Evolutionary conservation across 1,140 invertebrate species (phyloP).

Genomic region (Drosophila bocki): DNA sequence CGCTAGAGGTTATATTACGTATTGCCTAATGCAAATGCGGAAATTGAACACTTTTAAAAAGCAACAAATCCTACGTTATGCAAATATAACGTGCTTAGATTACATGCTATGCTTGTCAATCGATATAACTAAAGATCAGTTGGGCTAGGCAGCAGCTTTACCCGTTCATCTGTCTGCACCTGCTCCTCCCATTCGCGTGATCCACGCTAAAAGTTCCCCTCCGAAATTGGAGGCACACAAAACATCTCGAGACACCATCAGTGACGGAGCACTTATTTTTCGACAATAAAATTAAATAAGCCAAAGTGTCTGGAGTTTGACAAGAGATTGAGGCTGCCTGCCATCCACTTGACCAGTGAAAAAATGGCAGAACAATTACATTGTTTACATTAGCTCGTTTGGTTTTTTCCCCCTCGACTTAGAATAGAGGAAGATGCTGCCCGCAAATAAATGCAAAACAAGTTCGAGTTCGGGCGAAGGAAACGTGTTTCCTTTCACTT

Average conservation of each 20-base stretch:
- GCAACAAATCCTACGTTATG: slow-evolving; percentile 17
- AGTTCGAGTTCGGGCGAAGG: slow-evolving; percentile 25
- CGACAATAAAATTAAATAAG: slow-evolving; percentile 49
- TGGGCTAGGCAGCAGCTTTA: not conserved
- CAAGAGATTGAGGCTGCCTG: slow-evolving; percentile 41
- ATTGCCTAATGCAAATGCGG: slow-evolving; percentile 13
- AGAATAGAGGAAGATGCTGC: slow-evolving; percentile 26
- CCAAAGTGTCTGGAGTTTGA: slow-evolving; percentile 38
- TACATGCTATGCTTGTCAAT: slow-evolving; percentile 41
- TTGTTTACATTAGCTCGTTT: slow-evolving; percentile 28
- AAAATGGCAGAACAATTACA: slow-evolving; percentile 33
- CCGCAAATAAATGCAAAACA: slow-evolving; percentile 47
- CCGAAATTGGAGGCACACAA: slow-evolving; percentile 21
- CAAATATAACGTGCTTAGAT: slow-evolving; percentile 27
- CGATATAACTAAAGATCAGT: slow-evolving; percentile 20
- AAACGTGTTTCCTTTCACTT: slow-evolving; percentile 73
- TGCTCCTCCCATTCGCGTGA: slow-evolving; percentile 36
- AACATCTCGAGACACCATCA: slow-evolving; percentile 17
- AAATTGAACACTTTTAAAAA: slow-evolving; percentile 14
- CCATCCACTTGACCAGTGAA: slow-evolving; percentile 13
- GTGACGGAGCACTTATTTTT: slow-evolving; percentile 31
- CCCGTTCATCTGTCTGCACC: slow-evolving; percentile 11
- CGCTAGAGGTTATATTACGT: slow-evolving; percentile 1
- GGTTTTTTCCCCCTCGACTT: slow-evolving; percentile 6
- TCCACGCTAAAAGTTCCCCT: slow-evolving; percentile 37